These are phyloP conservation scores for Salpingus planirostris DNA, from an alignment of 2,888 invertebrate species.

Conservation along the genomic window DNA sequence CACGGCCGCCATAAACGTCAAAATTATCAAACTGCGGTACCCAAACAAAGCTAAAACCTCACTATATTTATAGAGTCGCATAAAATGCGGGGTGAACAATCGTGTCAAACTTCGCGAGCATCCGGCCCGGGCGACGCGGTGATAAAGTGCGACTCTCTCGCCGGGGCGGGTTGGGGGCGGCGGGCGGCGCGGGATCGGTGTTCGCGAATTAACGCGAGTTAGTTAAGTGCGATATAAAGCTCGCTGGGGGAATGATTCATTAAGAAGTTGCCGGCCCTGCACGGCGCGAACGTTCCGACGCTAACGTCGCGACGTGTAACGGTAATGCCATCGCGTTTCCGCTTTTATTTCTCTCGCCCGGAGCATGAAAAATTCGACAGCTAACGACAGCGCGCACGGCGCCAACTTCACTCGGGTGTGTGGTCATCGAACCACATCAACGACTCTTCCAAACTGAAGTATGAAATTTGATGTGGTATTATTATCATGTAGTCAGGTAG, in stretches of 20 bases:
- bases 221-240: slow-evolving; percentile 30
- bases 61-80: too few species aligned
- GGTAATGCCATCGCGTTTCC: slow-evolving; percentile 18
- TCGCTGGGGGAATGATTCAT: slow-evolving; percentile 30
- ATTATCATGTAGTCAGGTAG: too few species aligned
- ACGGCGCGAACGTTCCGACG: slow-evolving; percentile 18
- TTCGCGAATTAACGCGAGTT: slow-evolving; percentile 28
- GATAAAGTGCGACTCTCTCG: background rate
- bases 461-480: too few species aligned
- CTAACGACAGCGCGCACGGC: background rate
- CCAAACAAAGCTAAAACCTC: too few species aligned
- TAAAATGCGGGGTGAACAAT: slow-evolving; percentile 25
- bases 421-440: too few species aligned
- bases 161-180: slow-evolving; percentile 4
- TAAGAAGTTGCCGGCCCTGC: slow-evolving; percentile 26
- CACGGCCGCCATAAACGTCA: too few species aligned
- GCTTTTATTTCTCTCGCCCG: slow-evolving; percentile 18
- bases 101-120: slow-evolving; percentile 21
- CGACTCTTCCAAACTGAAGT: too few species aligned
- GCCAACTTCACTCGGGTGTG: too few species aligned
- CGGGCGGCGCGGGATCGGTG: slow-evolving; percentile 19
- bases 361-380: background rate
- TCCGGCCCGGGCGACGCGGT: slow-evolving; percentile 13
- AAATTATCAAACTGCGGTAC: too few species aligned
- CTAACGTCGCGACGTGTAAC: slow-evolving; percentile 26